Evolutionary conservation across 53 echinoderm and acorn worm species (phyloP), one percentile per base, ranked within the genome.

Genomic region (Luidia sarsii): DNA sequence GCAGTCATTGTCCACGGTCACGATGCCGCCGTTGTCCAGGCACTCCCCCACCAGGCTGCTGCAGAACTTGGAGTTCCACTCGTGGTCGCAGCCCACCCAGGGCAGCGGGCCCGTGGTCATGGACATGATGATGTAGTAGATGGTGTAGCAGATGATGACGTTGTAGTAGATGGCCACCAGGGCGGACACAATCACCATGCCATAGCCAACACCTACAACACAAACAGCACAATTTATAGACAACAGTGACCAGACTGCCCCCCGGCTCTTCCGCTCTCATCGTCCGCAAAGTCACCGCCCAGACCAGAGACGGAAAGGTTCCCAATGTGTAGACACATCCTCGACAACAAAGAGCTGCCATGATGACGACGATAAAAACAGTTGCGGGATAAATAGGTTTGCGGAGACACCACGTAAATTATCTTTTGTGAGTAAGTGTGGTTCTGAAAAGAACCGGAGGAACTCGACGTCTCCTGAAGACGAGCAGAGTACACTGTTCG

Each of bases 131-230:
- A 94, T 91, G 91, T 99, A 94, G 85, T 87, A 99, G 65, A 99
- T 91, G 81, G 93, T 91, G 87, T 99, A 99, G 55, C 91, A 94
- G 83, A 99, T 99, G 89, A 99, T 99, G 67, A 94, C 93, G 45
- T 99, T 99, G 84, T 99, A 99, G 82, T 91, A 94, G 70, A 99
- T 91, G 65, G 93, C 93, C 49, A 99, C 99, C 41, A 91, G 70
- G 3, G 82, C 89, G 0, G 99, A 99, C 8, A 91, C 91, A 21
- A 89, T 85, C 64, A 99, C 93, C 99, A 99, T 99, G 28, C 99
- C 99, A 45, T 91, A 93, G 3, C 99, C 97, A 38, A 99, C 99
- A 64, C 99, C 99, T 99, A 51, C 0, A 79, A 70, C 7, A 28
- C 39, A 48, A 68, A 19, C 9, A 24, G 21, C n/a, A n/a, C n/a